Evolutionary conservation across 1,140 invertebrate genomes (phyloP), one percentile per base, ranked within the genome.

Genomic region (Drosophila paulistorum): DNA sequence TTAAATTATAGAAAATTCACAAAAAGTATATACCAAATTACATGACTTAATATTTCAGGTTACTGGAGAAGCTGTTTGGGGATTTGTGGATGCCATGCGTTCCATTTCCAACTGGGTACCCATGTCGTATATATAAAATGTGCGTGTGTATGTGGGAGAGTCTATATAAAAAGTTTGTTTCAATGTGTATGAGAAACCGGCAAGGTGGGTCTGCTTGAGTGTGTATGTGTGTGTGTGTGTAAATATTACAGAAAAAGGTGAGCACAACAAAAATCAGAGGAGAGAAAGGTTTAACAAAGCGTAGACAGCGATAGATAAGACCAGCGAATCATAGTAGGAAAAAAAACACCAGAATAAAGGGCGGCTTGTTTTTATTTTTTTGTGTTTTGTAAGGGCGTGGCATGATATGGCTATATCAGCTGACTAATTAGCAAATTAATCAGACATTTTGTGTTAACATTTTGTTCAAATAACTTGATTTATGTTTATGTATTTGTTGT

Each of bases 221-320:
- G 75, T 64, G 48, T 70, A 66, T 65, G 74, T 74, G 42, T 62
- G 41, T 62, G 41, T 54, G 58, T 67, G 42, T 72, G 75, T 74
- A 82, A 68, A 51, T 51, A 51, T 33, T 65, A 68, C 75, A 83
- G 83, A 86, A 86, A 86, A 87, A 82, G 76, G 83, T 86, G 83
- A 86, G 83, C 83, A 86, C 83, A 86, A 86, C 83, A 86, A 78
- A 86, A 78, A 77, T 69, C 68, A 86, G 73, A 79, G 67, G 68
- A 79, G 39, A 62, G 60, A 62, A 62, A 62, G 39, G 79, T 65
- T 83, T 79, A 69, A 63, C 73, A 76, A 77, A 77, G 26, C 42
- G 65, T 58, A 66, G n/a, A 63, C 10, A 48, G 3, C 14, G 39
- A 63, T 33, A 63, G 41, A 33, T 20, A 35, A 63, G 26, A 30